Conservation (phyloP, 2,797 vertebrate genomes). For the Arrhamphus sclerolepis region DNA sequence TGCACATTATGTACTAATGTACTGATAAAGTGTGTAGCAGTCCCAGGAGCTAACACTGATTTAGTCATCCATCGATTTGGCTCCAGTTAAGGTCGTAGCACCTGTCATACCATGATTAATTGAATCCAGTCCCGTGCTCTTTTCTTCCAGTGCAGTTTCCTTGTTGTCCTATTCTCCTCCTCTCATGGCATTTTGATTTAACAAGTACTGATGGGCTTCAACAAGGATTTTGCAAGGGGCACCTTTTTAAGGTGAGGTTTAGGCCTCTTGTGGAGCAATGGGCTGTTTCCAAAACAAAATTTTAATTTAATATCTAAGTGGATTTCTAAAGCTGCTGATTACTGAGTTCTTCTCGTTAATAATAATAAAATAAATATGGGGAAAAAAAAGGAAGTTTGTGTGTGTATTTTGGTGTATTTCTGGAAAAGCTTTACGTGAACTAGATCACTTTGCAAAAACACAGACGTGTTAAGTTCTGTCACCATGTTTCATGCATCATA, state of each 20-base stretch:
- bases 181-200: conserved; percentile 2
- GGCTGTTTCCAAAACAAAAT: background rate
- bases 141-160: conserved; percentile 1
- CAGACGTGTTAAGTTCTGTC: background rate
- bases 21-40: conserved; percentile 10
- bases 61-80: conserved; percentile 25
- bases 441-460: background rate
- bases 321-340: background rate
- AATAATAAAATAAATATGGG: background rate
- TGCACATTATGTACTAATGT: conserved; percentile 2
- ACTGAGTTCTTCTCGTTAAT: background rate
- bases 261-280: no score
- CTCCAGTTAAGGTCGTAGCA: conserved; percentile 10
- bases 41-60: conserved; percentile 16
- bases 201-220: background rate
- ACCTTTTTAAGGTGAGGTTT: background rate
- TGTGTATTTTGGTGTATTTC: background rate
- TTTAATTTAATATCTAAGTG: background rate
- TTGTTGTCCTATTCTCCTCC: background rate
- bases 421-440: background rate
- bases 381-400: background rate
- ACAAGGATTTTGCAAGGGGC: background rate
- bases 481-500: background rate
- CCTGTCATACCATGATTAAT: conserved; percentile 12
- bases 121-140: background rate